Percentiles rank a stretch among this genome's conserved stretches.
phyloP scores from a whole-genome alignment of 2,797 vertebrate genomes.

The Takifugu rubripes region DNA sequence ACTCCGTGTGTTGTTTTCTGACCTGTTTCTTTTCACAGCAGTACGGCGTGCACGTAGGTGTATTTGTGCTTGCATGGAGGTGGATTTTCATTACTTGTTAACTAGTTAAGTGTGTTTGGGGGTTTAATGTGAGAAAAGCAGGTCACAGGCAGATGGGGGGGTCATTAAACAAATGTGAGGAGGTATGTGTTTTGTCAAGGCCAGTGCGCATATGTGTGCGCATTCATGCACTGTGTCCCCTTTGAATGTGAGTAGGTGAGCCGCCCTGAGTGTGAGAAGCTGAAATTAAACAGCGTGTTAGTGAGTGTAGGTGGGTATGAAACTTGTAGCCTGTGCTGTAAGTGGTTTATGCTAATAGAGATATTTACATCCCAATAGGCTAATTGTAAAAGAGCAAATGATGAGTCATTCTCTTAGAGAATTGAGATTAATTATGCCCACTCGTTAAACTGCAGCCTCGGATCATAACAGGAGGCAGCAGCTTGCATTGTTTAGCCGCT shows the following conservation, averaged over 20 bases:
- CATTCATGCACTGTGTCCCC: slow-evolving; percentile 17
- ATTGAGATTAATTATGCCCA: slow-evolving; percentile 55
- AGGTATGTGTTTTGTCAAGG: slow-evolving; percentile 34
- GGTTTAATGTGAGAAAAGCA: slow-evolving; percentile 42
- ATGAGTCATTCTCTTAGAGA: slow-evolving; percentile 62
- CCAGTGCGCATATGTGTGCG: slow-evolving; percentile 28
- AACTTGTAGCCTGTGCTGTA: slow-evolving; percentile 45
- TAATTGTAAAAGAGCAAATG: slow-evolving; percentile 57
- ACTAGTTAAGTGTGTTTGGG: slow-evolving; percentile 33
- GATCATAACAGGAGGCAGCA: slow-evolving; percentile 20
- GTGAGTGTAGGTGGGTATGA: slow-evolving; percentile 53
- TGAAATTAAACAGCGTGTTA: slow-evolving; percentile 62
- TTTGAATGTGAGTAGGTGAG: slow-evolving; percentile 37
- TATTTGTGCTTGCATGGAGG: slow-evolving; percentile 8
- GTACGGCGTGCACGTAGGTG: not conserved
- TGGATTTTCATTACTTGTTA: slow-evolving; percentile 44
- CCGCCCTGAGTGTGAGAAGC: slow-evolving; percentile 12
- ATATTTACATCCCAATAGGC: slow-evolving; percentile 59
- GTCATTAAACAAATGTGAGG: slow-evolving; percentile 38
- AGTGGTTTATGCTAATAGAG: slow-evolving; percentile 54
- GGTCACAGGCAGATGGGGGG: slow-evolving; percentile 32
- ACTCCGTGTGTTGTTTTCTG: slow-evolving; percentile 6
- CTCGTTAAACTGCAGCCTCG: slow-evolving; percentile 25
- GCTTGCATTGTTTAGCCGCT: slow-evolving; percentile 41
- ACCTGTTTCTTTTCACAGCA: slow-evolving; percentile 11